phyloP scores from a whole-genome alignment of 2,888 invertebrate genomes.

The Tipula vernalis region DNA sequence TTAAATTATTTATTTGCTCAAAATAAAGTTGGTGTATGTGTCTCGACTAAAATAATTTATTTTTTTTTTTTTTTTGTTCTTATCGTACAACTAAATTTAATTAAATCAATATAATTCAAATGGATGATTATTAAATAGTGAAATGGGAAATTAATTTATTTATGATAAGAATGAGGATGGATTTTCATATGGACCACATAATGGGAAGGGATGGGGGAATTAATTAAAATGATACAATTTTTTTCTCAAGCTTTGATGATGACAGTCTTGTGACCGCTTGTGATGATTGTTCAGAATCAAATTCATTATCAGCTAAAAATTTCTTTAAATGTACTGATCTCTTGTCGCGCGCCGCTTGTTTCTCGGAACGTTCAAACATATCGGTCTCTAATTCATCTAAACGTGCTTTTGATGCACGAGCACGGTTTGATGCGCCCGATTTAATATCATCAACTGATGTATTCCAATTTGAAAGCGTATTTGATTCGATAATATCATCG shows the following conservation, averaged over 20 bases:
- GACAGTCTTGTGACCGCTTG: constrained; percentile 15
- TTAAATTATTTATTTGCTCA: neutral
- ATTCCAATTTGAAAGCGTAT: constrained; percentile 6
- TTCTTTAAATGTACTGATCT: constrained; percentile 57
- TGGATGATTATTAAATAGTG: neutral
- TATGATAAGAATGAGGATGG: neutral
- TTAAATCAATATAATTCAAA: neutral
- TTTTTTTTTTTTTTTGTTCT: neutral
- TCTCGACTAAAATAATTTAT: neutral
- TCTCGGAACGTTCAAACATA: constrained; percentile 57
- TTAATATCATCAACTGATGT: constrained; percentile 8
- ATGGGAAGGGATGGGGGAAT: neutral
- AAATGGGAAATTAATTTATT: neutral
- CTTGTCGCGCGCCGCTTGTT: constrained; percentile 55
- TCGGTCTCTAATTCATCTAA: constrained; percentile 61
- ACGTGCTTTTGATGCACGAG: constrained; percentile 52
- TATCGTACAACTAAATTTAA: neutral
- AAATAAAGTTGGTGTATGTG: neutral
- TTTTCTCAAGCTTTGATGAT: constrained; percentile 24
- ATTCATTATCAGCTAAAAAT: constrained; percentile 49
- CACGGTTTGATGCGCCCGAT: constrained; percentile 47
- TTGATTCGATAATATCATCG: constrained; percentile 10
- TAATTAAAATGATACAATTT: constrained; percentile 31
- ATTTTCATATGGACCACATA: neutral
- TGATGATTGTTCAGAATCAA: constrained; percentile 13